Evolutionary conservation across 2,888 invertebrate species (phyloP), one percentile per base, ranked within the genome.

Genomic region (Pterostichus madidus): DNA sequence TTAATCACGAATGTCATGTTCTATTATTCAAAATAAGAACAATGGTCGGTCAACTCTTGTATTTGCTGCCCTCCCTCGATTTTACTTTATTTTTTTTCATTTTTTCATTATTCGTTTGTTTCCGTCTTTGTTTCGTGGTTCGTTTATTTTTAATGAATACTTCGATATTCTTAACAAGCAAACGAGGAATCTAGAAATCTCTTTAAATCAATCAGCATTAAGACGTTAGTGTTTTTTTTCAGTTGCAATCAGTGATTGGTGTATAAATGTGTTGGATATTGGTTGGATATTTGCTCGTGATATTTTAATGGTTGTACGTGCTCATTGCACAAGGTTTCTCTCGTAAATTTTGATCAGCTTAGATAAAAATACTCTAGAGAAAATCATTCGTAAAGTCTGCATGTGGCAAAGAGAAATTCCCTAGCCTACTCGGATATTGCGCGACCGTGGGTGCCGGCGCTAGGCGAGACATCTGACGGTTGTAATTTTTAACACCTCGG

Each of bases 1-100:
- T 89, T 89, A 89, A 89, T 89, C 89, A 89, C 87, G 83, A 87
- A 87, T 89, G 89, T 89, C 89, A 88, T 88, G 88, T 88, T 87
- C 89, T 88, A 89, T 89, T 89, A 89, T 89, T 89, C 88, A 88
- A 88, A 87, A 86, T 86, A 86, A 86, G 86, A 86, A 86, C 86
- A 86, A 86, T 86, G 84, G 86, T 84, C 84, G 84, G 84, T 83
- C 83, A 85, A 84, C 84, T 84, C 85, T 85, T 39, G 39, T 39
- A 39, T 39, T 39, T 39, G 39, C 73, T 68, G 77, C 61, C 77
- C 80, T 82, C 73, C 35, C 59, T 82, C 59, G 46, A 81, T 78
- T 80, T 76, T 17, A 59, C 73, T 76, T 68, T 17, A 59, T 78
- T 76, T 68, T 83, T 68, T 39, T 8, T 7, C 52, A 82, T 39